These are phyloP conservation scores for Aegithalos caudatus DNA, from an alignment of 2,113 vertebrate species.

Conservation along the genomic window DNA sequence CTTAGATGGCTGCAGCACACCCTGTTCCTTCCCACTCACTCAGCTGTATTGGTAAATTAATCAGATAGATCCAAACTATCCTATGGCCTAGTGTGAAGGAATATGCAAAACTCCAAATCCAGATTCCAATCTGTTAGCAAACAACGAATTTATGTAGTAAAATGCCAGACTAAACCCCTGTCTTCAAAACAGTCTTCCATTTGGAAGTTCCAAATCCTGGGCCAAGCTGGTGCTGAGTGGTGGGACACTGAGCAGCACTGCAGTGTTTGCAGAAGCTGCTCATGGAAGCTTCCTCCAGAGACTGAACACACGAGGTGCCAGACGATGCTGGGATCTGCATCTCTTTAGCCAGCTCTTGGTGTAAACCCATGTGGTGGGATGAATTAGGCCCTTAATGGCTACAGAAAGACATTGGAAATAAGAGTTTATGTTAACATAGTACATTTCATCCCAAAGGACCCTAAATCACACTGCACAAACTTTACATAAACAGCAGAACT, in stretches of 20 bases:
- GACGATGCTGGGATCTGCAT: background rate
- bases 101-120: background rate
- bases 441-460: constrained; percentile 30
- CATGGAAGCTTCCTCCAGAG: background rate
- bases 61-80: background rate
- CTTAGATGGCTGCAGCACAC: background rate
- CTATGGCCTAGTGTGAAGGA: background rate
- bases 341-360: background rate
- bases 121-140: background rate
- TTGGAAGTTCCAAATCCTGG: background rate
- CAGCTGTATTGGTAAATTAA: background rate
- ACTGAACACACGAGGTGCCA: background rate
- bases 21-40: background rate
- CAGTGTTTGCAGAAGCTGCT: background rate
- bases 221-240: background rate
- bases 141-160: background rate
- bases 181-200: background rate
- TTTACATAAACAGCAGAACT: constrained; percentile 45
- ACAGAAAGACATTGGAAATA: background rate
- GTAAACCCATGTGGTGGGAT: background rate
- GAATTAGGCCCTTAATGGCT: background rate
- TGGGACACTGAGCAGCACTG: background rate
- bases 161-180: background rate
- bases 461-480: constrained; percentile 39
- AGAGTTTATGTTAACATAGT: background rate